A percentile compares a stretch with the other conserved stretches of the same genome.
Evolutionary conservation across 2,888 invertebrate species (phyloP).

Genomic region (Leptarthrus brevirostris): DNA sequence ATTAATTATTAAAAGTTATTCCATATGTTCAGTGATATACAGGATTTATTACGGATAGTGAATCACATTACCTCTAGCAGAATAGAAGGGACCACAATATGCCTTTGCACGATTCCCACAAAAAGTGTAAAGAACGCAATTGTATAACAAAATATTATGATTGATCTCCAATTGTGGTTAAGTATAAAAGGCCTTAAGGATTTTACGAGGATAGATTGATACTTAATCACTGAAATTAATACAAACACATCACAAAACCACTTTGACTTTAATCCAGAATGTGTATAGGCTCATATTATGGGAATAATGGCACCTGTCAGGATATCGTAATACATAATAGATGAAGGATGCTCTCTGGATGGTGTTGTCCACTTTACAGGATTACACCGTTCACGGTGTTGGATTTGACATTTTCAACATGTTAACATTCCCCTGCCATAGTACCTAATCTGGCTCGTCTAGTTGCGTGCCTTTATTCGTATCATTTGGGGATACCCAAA

Average conservation of each 20-base stretch:
- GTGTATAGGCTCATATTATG: slow-evolving; percentile 25
- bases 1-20: not conserved
- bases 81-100: too few species aligned
- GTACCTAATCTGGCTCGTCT: slow-evolving; percentile 1
- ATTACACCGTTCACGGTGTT: slow-evolving; percentile 49
- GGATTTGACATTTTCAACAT: slow-evolving; percentile 49
- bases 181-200: too few species aligned
- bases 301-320: slow-evolving; percentile 44
- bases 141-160: too few species aligned
- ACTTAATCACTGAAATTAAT: slow-evolving; percentile 1
- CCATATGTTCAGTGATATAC: too few species aligned
- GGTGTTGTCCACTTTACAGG: slow-evolving; percentile 49
- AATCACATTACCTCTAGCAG: too few species aligned
- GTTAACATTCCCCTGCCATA: slow-evolving; percentile 46
- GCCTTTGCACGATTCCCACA: too few species aligned
- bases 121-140: too few species aligned
- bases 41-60: too few species aligned
- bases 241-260: slow-evolving; percentile 9
- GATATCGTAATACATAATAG: slow-evolving; percentile 44
- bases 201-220: too few species aligned
- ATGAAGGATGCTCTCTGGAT: slow-evolving; percentile 22
- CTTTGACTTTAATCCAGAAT: slow-evolving; percentile 25
- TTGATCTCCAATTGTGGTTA: too few species aligned
- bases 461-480: slow-evolving; percentile 1
- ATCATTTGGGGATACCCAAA: slow-evolving; percentile 7